Evolutionary conservation across 2,113 vertebrate species (phyloP), one percentile per base, ranked within the genome.

Genomic region (Planiliza haematocheilus): DNA sequence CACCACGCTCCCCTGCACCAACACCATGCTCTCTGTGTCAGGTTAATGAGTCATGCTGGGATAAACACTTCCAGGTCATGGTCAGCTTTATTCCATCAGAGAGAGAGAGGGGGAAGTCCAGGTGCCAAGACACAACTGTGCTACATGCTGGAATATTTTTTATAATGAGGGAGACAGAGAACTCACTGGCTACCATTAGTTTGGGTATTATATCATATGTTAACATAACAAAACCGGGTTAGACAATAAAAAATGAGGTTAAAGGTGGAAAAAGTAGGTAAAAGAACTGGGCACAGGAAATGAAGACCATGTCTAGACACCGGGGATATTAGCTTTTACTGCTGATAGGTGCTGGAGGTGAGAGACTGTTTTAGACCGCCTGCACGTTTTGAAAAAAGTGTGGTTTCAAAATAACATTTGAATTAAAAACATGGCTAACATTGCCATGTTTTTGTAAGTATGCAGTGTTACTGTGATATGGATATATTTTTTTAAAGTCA

Each of bases 31-130:
- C 87, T 77, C 81, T 62, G 77, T 86, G 77, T 90, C 86, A 77
- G 89, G 83, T 87, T 90, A 89, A 90, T 91, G 87, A 91, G 86
- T 87, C 89, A 81, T 84, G 84, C 85, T 46, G 81, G 61, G 86
- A 89, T 90, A 89, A 90, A 89, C 75, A 83, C 83, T 88, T 91
- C 83, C 88, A 88, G 85, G 83, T 90, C 83, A 85, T 42, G 70
- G 81, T 79, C 59, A 74, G 74, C 66, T 81, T 77, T 79, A 74
- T 66, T 83, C 67, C 48, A 38, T 83, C 81, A 79, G 68, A 79
- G 73, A 20, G 57, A 64, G 53, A 58, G 30, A n/a, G 24, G 38
- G 34, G 57, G 24, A 24, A 55, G 70, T 79, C 61, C 77, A 85
- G 76, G 64, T 86, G 88, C 86, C 84, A 88, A 85, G 60, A 70